Conservation (phyloP, 2,797 vertebrate species). For the Perodicticus potto region DNA sequence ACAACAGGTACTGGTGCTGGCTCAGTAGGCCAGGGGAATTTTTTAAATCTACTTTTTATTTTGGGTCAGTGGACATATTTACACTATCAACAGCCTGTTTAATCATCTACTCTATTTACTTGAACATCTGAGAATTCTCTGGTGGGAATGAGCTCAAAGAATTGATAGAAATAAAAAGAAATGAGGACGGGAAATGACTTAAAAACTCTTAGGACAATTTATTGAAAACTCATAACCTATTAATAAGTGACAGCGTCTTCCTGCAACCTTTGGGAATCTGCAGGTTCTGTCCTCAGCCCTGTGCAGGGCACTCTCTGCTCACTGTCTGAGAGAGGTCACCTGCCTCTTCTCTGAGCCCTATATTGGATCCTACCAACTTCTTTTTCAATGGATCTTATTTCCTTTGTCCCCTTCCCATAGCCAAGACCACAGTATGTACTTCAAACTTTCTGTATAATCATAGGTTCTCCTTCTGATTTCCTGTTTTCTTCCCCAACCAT, state of each 20-base stretch:
- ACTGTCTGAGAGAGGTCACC: background rate
- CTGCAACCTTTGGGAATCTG: rapidly evolving
- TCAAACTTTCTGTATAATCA: background rate
- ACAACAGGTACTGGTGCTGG: slow-evolving; percentile 32
- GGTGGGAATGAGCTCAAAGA: background rate
- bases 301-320: background rate
- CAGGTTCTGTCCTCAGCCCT: background rate
- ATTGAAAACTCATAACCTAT: background rate
- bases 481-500: background rate
- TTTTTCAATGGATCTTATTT: background rate
- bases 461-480: background rate
- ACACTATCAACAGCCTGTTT: slow-evolving; percentile 29
- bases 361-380: background rate
- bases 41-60: slow-evolving; percentile 69
- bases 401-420: background rate
- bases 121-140: slow-evolving; percentile 41
- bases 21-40: slow-evolving; percentile 56
- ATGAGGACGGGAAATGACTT: background rate
- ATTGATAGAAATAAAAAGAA: slow-evolving; percentile 53
- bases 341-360: background rate
- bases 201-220: background rate
- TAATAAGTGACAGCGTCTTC: background rate
- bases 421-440: background rate
- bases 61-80: slow-evolving; percentile 54
- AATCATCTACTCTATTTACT: slow-evolving; percentile 61